Percentiles rank a stretch among this genome's conserved stretches.
These are phyloP conservation scores for Pogonocherus hispidulus DNA, from an alignment of 2,888 invertebrate species.

Conservation along the genomic window DNA sequence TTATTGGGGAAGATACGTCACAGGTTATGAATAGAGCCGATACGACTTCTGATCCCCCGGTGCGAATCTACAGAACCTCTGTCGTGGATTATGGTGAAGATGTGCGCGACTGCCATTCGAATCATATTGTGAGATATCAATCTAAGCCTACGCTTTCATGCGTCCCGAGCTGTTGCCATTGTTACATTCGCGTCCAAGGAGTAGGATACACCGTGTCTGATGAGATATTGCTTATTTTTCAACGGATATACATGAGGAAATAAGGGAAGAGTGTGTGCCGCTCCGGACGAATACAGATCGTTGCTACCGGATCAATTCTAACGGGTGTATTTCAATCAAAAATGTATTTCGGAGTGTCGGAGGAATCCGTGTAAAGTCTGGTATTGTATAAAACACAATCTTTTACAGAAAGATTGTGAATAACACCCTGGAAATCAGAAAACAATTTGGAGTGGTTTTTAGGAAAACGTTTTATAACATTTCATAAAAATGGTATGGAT, in stretches of 20 bases:
- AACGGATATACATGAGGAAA: not conserved
- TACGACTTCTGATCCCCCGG: conserved; percentile 56
- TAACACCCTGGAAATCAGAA: conserved; percentile 43
- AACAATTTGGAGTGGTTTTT: conserved; percentile 38
- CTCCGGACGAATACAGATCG: conserved; percentile 37
- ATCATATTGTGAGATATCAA: conserved; percentile 66
- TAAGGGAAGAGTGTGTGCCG: conserved; percentile 20
- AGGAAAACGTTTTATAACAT: not conserved
- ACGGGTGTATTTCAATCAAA: conserved; percentile 65
- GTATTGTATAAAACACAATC: conserved; percentile 61
- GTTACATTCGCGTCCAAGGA: conserved; percentile 59
- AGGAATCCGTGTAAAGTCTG: conserved; percentile 59
- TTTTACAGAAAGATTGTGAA: conserved; percentile 55
- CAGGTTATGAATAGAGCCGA: conserved; percentile 61
- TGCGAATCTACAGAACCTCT: conserved; percentile 63
- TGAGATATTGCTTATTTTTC: conserved; percentile 17
- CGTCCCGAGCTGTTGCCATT: conserved; percentile 61
- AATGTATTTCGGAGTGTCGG: conserved; percentile 62
- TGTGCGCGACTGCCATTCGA: conserved; percentile 63
- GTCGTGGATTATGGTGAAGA: conserved; percentile 63
- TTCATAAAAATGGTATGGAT: not conserved
- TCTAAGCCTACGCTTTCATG: conserved; percentile 63
- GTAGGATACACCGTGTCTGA: conserved; percentile 52
- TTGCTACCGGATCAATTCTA: conserved; percentile 60
- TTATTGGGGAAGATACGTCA: conserved; percentile 47